These are phyloP conservation scores for Polypterus senegalus DNA, from an alignment of 2,113 vertebrate species.

Conservation along the genomic window DNA sequence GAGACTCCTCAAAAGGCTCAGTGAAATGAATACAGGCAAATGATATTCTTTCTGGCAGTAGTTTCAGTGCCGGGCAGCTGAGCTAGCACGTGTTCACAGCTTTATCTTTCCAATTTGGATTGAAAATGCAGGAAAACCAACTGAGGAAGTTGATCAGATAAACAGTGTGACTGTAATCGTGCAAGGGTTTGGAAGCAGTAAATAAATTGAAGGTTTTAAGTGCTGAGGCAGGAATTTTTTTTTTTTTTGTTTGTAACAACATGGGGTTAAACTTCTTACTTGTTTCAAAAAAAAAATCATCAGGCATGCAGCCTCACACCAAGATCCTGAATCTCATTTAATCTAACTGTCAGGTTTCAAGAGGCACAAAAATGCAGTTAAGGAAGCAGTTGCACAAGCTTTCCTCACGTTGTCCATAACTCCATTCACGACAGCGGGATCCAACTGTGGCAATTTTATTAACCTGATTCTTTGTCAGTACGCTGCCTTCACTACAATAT, in stretches of 20 bases:
- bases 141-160: too few species aligned
- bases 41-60: too few species aligned
- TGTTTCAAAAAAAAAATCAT: conserved; percentile 4
- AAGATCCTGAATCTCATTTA: not conserved
- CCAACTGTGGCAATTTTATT: conserved; percentile 2
- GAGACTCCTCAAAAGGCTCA: too few species aligned
- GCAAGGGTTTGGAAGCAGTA: too few species aligned
- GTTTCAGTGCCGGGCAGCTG: too few species aligned
- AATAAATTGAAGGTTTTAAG: too few species aligned
- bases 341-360: conserved; percentile 3
- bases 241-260: not conserved
- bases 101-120: too few species aligned
- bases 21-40: too few species aligned
- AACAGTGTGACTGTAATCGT: too few species aligned
- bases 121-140: too few species aligned
- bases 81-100: too few species aligned
- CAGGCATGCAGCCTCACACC: not conserved
- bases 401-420: not conserved
- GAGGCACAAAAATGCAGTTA: not conserved
- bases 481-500: not conserved
- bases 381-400: not conserved
- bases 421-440: not conserved
- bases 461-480: not conserved
- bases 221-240: not conserved
- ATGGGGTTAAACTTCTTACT: not conserved